These are phyloP conservation scores for Pristionchus exspectatus DNA, from an alignment of 2,888 invertebrate genomes.

Conservation along the genomic window DNA sequence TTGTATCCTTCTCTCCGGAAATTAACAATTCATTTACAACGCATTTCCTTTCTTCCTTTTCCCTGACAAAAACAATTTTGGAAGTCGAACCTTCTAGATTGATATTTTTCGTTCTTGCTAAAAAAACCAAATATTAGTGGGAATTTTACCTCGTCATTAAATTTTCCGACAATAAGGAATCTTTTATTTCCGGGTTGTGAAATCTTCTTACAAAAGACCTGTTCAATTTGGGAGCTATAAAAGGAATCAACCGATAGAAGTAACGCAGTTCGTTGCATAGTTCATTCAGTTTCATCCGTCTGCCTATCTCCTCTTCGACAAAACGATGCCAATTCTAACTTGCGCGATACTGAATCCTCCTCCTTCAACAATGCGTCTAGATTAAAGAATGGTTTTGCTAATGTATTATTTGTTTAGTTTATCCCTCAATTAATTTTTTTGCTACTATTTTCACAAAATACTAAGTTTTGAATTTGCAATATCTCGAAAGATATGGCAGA, in stretches of 20 bases:
- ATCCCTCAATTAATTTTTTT: too few species aligned
- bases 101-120: too few species aligned
- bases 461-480: neutral
- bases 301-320: neutral
- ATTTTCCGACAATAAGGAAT: neutral
- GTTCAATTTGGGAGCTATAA: too few species aligned
- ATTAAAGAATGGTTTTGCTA: neutral
- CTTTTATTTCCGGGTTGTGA: neutral
- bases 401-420: neutral
- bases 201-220: neutral
- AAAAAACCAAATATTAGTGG: too few species aligned
- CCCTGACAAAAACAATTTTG: too few species aligned
- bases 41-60: too few species aligned
- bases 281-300: neutral
- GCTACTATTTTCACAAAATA: too few species aligned
- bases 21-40: too few species aligned
- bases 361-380: neutral
- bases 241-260: neutral
- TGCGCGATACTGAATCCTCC: neutral
- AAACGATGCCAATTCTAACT: constrained; percentile 8
- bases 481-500: neutral
- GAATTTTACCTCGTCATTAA: too few species aligned
- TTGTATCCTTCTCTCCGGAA: too few species aligned
- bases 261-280: constrained; percentile 1
- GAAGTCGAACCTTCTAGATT: too few species aligned